Base-by-base conservation (phyloP, 1,140 invertebrate species). In the Drosophila grimshawi region DNA sequence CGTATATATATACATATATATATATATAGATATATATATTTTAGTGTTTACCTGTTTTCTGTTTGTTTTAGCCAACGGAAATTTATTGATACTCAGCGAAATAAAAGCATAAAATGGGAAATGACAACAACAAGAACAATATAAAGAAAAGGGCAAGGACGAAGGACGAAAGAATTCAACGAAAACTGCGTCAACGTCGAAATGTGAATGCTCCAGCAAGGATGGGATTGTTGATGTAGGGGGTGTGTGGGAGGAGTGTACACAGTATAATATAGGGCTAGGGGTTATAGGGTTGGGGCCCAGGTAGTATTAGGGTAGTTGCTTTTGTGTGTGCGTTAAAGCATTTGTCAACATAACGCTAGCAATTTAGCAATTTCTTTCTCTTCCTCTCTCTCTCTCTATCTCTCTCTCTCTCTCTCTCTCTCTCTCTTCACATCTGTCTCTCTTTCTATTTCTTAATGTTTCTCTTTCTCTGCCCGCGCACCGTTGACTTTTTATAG, bases 1-100 rank as follows among this genome's bases (percentile, higher is more conserved):
- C 45, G 52, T 52, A 11, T 59, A 45, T 32, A 7, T 39, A 3
- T 46, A n/a, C 6, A 1, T 2, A 49, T 52, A 35, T 46, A 1
- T 11, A 6, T 29, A 30, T 64, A n/a, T 52, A 37, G 37, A 32
- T 48, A 3, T 48, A 7, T 62, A 41, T 63, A 19, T 64, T 8
- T 33, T 39, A 19, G 45, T 69, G 46, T 46, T 73, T 57, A 56
- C 63, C 78, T 64, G 51, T 66, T 76, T 56, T 61, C 46, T 75
- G 57, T 79, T 80, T 65, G 48, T 55, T 80, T 77, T 85, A 77
- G 67, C 56, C 76, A 63, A 65, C 66, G 71, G 56, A 81, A 82
- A 86, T 86, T 88, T 88, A 88, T 86, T 88, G 82, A 86, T 86
- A 82, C 79, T 70, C 67, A 63, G 49, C 67, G 48, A 64, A 74